These are phyloP conservation scores for Probosciger aterrimus DNA, from an alignment of 2,113 vertebrate species.

Conservation along the genomic window DNA sequence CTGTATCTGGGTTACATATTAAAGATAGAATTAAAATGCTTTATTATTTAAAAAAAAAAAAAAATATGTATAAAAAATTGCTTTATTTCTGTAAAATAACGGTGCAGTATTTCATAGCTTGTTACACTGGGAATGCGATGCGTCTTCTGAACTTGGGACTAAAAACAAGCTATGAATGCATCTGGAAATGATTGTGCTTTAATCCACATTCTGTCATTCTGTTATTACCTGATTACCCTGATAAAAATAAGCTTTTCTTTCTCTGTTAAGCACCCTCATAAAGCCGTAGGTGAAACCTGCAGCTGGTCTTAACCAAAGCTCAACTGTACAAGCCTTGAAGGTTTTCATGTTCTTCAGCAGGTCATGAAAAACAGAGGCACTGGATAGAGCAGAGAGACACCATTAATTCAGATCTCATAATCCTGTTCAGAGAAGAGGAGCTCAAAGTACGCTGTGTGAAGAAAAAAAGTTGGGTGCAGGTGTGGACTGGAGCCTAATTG, in stretches of 20 bases:
- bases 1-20: neutral
- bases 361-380: conserved; percentile 7
- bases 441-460: conserved; percentile 35
- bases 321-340: neutral
- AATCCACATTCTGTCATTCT: neutral
- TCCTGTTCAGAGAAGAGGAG: conserved; percentile 1
- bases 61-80: no score
- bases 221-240: conserved; percentile 26
- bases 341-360: conserved; percentile 6
- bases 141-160: neutral
- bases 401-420: conserved; percentile 6
- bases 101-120: neutral
- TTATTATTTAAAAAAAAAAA: neutral
- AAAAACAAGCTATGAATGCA: neutral
- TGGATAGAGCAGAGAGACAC: neutral
- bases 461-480: conserved; percentile 2
- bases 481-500: conserved; percentile 54
- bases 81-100: neutral
- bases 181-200: neutral
- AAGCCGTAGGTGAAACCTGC: neutral
- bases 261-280: neutral
- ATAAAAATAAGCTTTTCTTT: neutral
- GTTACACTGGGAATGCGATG: neutral
- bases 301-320: neutral
- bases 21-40: neutral